A percentile compares a stretch with the other conserved stretches of the same genome.
Conservation (phyloP, 2,113 vertebrate genomes). For the Piaya cayana region DNA sequence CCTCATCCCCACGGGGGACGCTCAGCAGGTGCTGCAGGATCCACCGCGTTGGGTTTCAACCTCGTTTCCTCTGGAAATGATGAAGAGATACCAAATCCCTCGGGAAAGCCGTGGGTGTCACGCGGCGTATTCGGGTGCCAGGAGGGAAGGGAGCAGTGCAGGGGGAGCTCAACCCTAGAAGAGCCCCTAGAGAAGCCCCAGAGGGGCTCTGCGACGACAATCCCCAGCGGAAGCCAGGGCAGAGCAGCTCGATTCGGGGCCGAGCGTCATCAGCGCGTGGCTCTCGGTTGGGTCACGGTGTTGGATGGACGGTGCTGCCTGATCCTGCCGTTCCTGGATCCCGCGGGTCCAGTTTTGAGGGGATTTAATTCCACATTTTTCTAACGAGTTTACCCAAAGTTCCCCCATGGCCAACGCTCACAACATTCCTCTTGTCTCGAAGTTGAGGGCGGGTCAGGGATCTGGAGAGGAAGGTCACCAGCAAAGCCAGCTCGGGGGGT, state of each 20-base stretch:
- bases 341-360: neutral
- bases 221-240: neutral
- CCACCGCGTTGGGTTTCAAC: accelerated
- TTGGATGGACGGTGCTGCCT: accelerated
- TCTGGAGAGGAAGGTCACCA: neutral
- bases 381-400: neutral
- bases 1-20: accelerated
- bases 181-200: neutral
- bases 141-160: neutral
- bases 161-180: neutral
- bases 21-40: accelerated
- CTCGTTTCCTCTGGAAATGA: accelerated
- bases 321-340: neutral
- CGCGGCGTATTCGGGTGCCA: accelerated
- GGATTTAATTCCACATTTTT: neutral
- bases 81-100: neutral
- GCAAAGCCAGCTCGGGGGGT: neutral
- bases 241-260: accelerated
- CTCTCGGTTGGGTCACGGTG: accelerated
- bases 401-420: accelerated
- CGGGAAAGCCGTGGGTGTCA: neutral
- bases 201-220: constrained; percentile 13
- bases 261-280: accelerated
- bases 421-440: accelerated
- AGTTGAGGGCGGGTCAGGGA: neutral